Percentiles rank a stretch among this genome's conserved stretches.
phyloP scores from a whole-genome alignment of 2,888 invertebrate species.

The Metallyticus violacea region DNA sequence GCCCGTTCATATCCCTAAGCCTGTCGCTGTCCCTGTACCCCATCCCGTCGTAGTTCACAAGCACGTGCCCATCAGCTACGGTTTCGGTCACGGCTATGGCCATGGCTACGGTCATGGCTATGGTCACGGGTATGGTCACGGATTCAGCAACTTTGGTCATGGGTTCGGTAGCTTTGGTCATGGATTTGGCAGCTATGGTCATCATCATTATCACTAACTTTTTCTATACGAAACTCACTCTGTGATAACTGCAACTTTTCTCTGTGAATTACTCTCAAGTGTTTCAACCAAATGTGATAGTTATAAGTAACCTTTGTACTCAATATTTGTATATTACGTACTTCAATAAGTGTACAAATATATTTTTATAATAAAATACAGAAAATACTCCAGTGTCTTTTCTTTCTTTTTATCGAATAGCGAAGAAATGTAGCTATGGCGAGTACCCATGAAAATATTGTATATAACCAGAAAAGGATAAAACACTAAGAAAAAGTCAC shows the following conservation, averaged over 20 bases:
- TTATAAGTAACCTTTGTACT: neutral
- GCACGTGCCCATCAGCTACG: neutral
- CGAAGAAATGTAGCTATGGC: too few species aligned
- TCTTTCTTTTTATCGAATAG: too few species aligned
- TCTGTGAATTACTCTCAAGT: neutral
- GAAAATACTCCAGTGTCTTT: neutral
- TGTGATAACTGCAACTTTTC: neutral
- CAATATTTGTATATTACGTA: neutral
- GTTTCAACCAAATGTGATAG: neutral
- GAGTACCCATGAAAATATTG: too few species aligned
- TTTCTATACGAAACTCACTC: neutral
- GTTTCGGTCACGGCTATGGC: neutral
- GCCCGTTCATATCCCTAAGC: conserved; percentile 32
- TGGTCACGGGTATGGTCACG: neutral
- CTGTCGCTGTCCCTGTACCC: neutral
- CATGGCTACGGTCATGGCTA: neutral
- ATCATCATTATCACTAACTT: neutral
- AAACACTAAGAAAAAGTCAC: too few species aligned
- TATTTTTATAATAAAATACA: neutral
- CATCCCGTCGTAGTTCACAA: neutral
- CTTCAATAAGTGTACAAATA: neutral
- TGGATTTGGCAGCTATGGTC: neutral
- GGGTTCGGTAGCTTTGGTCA: neutral
- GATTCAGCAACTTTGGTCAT: neutral
- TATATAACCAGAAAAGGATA: too few species aligned